Evolutionary conservation across 1,140 invertebrate species (phyloP).

Genomic region (Drosophila willistoni): DNA sequence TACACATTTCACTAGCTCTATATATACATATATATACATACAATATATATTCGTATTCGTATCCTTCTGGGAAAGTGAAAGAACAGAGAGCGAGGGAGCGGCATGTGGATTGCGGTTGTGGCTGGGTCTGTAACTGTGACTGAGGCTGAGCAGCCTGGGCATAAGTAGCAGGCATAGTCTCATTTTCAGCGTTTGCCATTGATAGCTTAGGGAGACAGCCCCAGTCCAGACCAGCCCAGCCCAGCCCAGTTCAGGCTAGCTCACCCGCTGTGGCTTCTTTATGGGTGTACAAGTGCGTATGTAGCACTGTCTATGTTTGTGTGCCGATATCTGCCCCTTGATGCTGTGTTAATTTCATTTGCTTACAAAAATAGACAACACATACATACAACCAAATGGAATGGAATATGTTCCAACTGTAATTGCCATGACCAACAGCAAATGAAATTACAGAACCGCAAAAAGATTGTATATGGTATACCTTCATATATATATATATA

Average conservation of each 20-base stretch:
- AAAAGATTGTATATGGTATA: slow-evolving; percentile 13
- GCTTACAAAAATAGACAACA: slow-evolving; percentile 68
- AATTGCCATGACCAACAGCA: slow-evolving; percentile 41
- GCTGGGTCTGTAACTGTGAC: background rate
- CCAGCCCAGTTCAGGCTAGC: background rate
- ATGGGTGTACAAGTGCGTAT: slow-evolving; percentile 20
- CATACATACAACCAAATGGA: slow-evolving; percentile 54
- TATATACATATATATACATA: slow-evolving; percentile 4
- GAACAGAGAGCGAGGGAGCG: background rate
- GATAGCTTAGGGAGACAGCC: slow-evolving; percentile 35
- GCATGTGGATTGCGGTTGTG: slow-evolving; percentile 2
- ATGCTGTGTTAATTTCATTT: slow-evolving; percentile 78
- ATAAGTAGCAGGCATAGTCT: slow-evolving; percentile 30
- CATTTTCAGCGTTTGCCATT: slow-evolving; percentile 47
- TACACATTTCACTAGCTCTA: slow-evolving; percentile 4
- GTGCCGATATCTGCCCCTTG: slow-evolving; percentile 34
- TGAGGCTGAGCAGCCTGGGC: slow-evolving; percentile 33
- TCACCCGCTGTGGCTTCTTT: slow-evolving; percentile 31
- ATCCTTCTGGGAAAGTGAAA: background rate
- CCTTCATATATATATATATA: background rate
- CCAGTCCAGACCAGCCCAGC: no score
- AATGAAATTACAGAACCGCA: slow-evolving; percentile 18
- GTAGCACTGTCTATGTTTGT: background rate
- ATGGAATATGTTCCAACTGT: slow-evolving; percentile 40
- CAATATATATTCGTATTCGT: background rate